Evolutionary conservation across 2,888 invertebrate genomes (phyloP), one percentile per base, ranked within the genome.

Genomic region (Beris chalybata): DNA sequence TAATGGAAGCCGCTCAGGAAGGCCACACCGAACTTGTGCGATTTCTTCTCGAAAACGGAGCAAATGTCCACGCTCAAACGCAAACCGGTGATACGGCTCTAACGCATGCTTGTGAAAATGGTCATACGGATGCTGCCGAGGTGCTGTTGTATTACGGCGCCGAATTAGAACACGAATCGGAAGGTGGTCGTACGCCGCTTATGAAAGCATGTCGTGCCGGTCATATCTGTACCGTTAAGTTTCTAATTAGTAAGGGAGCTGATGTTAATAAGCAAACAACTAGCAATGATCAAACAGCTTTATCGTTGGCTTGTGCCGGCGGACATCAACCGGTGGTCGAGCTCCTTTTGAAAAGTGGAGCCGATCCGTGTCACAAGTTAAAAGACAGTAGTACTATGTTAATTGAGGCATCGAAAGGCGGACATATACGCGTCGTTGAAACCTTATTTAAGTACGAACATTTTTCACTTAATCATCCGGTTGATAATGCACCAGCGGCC

Each of bases 191-290:
- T 74, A 99, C 98, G 70, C 97, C 98, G 56, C 83, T 99, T 76
- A 98, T 99, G 98, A 98, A 97, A 83, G 97, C 98, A 31, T 95
- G 96, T 73, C 88, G 97, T 72, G 95, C 97, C 13, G 98, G 98
- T 1, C 97, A 98, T 81, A 83, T 94, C 64, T 95, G 95, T 82
- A 96, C 97, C 71, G 97, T 97, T 73, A 93, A 96, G 84, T 97
- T 95, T 84, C 89, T 99, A 70, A 90, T 97, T 72, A 88, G 89
- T 66, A 93, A 95, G 79, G 88, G 88, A 70, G 93, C 92, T 22
- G 89, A 92, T 79, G 90, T 93, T n/a, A 91, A 93, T 76, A 86
- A 89, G 71, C 90, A 92, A 82, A 94, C 96, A 7, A 92, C 93
- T 69, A 92, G 91, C 80, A 97, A 97, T 81, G 98, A 99, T 82